Base-by-base conservation (phyloP, 2,797 vertebrate genomes). In the Anolis apletophallus region DNA sequence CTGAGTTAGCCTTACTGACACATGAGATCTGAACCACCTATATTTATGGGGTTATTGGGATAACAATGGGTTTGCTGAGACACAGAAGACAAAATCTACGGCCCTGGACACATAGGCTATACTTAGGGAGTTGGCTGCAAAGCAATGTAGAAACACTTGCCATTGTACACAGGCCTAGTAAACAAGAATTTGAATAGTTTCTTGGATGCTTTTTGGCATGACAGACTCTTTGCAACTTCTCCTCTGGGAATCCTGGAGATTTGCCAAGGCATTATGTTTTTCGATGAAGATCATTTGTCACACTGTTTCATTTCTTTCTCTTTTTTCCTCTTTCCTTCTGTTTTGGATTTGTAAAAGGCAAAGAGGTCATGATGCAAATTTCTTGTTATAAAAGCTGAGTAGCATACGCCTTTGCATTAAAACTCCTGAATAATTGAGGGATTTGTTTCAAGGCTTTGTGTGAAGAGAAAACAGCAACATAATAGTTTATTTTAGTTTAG, bases 221-320 rank as follows among this genome's bases (percentile, higher is more conserved):
- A 83, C 73, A 88, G 84, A 12, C 89, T 88, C 84, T 83, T 85
- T 88, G 71, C 40, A 85, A 88, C 80, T 71, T 94, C 77, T 94
- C 91, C 89, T 94, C 79, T 81, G 93, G 84, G 88, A 92, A 91
- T 93, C 85, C 68, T 92, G 79, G 91, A 85, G 87, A 85, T 88
- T 83, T 91, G 88, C 90, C 90, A 93, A 79, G 57, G 84, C 90
- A 85, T 90, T 93, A 89, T 84, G 86, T 88, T 89, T 92, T 88
- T 88, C 85, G 85, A 92, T 85, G 88, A 90, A 91, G 82, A 92
- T 89, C 88, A 89, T 90, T 93, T 94, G 89, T 92, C 77, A 83
- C 67, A 54, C 88, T 87, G 84, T 91, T 87, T 80, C 84, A 54
- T 84, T 86, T 88, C 91, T 85, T 82, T 85, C 88, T 75, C n/a